Percentiles rank a stretch among this genome's conserved stretches.
Conservation (phyloP, 1,140 invertebrate genomes). For the Heliothis subflexa region DNA sequence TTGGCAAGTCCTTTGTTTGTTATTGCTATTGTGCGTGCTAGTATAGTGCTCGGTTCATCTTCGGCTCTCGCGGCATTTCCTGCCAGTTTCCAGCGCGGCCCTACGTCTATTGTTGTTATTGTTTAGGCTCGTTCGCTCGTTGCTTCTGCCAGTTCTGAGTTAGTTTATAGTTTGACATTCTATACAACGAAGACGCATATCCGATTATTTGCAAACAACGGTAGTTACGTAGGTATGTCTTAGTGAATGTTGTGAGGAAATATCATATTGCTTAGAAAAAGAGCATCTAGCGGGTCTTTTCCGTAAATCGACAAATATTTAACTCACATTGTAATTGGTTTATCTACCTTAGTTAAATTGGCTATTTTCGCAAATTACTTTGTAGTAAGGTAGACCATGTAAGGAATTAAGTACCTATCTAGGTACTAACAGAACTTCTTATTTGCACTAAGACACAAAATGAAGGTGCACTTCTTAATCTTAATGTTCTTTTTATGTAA, state of each 20-base stretch:
- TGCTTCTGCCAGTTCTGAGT: conserved; percentile 47
- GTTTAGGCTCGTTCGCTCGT: conserved; percentile 54
- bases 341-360: too few species aligned
- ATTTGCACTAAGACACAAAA: too few species aligned
- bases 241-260: background rate
- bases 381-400: too few species aligned
- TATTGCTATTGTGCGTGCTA: conserved; percentile 71
- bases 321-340: too few species aligned
- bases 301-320: background rate
- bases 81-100: conserved; percentile 50
- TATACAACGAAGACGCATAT: conserved; percentile 20
- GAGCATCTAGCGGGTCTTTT: background rate
- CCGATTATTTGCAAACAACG: conserved; percentile 22
- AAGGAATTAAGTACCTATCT: too few species aligned
- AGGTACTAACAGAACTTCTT: too few species aligned
- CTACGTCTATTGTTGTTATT: conserved; percentile 70
- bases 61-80: conserved; percentile 77
- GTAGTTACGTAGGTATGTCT: background rate
- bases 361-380: too few species aligned
- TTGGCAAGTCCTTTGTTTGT: conserved; percentile 65
- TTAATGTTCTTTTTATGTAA: background rate
- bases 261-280: background rate
- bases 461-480: background rate
- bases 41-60: conserved; percentile 57
- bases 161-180: conserved; percentile 57